Evolutionary conservation across 2,888 invertebrate species (phyloP).

Genomic region (Chamaedrilus cognettii): DNA sequence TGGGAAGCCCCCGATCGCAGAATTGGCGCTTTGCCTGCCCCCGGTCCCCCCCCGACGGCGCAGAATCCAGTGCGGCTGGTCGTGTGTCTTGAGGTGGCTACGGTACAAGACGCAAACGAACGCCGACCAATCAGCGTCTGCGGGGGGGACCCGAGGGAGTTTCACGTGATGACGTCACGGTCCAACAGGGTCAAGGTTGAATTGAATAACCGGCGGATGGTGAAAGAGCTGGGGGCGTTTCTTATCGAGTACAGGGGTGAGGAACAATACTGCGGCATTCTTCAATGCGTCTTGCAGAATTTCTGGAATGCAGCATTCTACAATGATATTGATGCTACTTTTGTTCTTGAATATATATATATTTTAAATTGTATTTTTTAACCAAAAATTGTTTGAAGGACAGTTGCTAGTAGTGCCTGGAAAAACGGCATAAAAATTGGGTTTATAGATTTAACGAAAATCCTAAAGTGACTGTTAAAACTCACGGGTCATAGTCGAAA

Average conservation of each 20-base stretch:
- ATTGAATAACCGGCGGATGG: conserved; percentile 16
- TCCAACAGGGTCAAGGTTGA: conserved; percentile 18
- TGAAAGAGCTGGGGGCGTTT: conserved; percentile 6
- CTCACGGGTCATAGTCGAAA: too few species aligned
- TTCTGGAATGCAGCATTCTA: background rate
- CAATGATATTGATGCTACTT: too few species aligned
- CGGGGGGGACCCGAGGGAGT: conserved; percentile 19
- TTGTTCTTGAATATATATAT: too few species aligned
- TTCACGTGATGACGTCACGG: conserved; percentile 20
- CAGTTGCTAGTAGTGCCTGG: too few species aligned
- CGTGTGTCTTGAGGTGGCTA: conserved; percentile 21
- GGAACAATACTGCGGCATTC: background rate
- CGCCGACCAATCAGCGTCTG: conserved; percentile 22
- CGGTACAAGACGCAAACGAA: conserved; percentile 12
- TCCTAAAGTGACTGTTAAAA: too few species aligned
- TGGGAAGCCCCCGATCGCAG: background rate
- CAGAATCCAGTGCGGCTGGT: background rate
- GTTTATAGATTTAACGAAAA: too few species aligned
- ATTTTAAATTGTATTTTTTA: too few species aligned
- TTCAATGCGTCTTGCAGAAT: background rate
- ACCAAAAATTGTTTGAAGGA: too few species aligned
- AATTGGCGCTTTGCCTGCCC: background rate
- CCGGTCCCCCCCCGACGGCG: background rate
- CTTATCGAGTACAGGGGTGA: conserved; percentile 15
- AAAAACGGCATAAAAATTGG: too few species aligned